These are phyloP conservation scores for Tromatobia lineatoria DNA, from an alignment of 2,888 invertebrate genomes.

Conservation along the genomic window DNA sequence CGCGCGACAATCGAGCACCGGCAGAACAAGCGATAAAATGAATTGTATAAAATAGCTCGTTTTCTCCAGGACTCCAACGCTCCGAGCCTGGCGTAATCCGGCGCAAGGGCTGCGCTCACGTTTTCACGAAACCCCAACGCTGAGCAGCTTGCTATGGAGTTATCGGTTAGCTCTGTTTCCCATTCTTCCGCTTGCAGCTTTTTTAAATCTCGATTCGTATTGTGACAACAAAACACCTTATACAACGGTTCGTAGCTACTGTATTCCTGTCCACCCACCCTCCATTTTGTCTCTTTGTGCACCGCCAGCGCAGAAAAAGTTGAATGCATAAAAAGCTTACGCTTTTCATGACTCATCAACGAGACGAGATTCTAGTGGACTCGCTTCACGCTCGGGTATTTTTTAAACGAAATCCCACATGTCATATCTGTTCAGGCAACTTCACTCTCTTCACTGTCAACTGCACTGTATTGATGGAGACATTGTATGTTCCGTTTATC, in stretches of 20 bases:
- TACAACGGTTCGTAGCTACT: not conserved
- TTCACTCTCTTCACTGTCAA: not conserved
- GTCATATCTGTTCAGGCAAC: not conserved
- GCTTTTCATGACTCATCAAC: conserved; percentile 49
- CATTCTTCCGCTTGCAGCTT: conserved; percentile 20
- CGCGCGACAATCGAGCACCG: not conserved
- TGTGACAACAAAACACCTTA: not conserved
- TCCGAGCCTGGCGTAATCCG: conserved; percentile 10
- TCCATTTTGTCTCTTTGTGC: conserved; percentile 30
- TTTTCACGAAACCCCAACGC: conserved; percentile 11
- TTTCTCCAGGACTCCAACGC: not conserved
- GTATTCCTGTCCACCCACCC: not conserved
- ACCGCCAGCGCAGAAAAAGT: conserved; percentile 26
- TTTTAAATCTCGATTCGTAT: conserved; percentile 5
- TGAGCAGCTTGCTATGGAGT: conserved; percentile 2
- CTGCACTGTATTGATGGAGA: not conserved
- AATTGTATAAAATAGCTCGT: conserved; percentile 35
- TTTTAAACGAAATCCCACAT: not conserved
- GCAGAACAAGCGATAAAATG: conserved; percentile 24
- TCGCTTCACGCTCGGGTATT: conserved; percentile 1
- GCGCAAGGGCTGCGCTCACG: not conserved
- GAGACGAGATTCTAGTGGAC: conserved; percentile 11
- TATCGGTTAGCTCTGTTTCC: conserved; percentile 10
- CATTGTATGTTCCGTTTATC: not conserved
- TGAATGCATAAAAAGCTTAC: conserved; percentile 39